Base-by-base conservation (phyloP, 2,113 vertebrate species). In the Struthidea cinerea region DNA sequence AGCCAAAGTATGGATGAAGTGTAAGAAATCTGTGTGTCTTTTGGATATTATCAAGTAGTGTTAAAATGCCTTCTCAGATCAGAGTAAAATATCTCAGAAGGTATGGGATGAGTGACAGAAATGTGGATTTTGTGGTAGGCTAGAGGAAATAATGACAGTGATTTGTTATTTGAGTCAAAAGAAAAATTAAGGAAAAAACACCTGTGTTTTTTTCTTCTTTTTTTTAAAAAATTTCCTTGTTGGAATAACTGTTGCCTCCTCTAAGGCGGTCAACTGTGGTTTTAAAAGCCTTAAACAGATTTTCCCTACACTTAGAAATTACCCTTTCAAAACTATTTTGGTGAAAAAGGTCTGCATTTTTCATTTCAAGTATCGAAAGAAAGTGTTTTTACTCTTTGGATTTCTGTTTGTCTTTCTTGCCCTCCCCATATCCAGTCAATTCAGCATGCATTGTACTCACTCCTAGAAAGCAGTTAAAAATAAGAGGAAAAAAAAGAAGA, bases 201-300 rank as follows among this genome's bases (percentile, higher is more conserved):
- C 3, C 27, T 15, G 7, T 26, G 9, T 2, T 26, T 59, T 16
- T 18, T 59, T 24, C 4, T 30, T 21, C 5, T 21, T 33, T 23
- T 30, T 27, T 32, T 22, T 39, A 18, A 5, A 5, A 13, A 23
- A 37, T 21, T 53, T 44, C 35, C 1, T 27, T 23, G 26, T 21
- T 80, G n/a, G 16, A 92, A 20, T 42, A 77, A 65, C 5, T 49
- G 2, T 60, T 90, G 0, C 5, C 3, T 5, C 8, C 5, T 70
- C 12, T 21, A 46, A 26, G 14, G 8, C 0, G 0, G 7, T 41
- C 37, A 82, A 2, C 5, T 22, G 4, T 50, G 6, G 2, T 79
- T 87, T 60, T 27, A n/a, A 68, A 83, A 55, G 41, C 2, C 6
- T 87, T 74, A 19, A 19, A 77, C 63, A 21, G 71, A 82, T 59